Evolutionary conservation across 2,113 vertebrate genomes (phyloP), one percentile per base, ranked within the genome.

Genomic region (Atlantisia rogersi): DNA sequence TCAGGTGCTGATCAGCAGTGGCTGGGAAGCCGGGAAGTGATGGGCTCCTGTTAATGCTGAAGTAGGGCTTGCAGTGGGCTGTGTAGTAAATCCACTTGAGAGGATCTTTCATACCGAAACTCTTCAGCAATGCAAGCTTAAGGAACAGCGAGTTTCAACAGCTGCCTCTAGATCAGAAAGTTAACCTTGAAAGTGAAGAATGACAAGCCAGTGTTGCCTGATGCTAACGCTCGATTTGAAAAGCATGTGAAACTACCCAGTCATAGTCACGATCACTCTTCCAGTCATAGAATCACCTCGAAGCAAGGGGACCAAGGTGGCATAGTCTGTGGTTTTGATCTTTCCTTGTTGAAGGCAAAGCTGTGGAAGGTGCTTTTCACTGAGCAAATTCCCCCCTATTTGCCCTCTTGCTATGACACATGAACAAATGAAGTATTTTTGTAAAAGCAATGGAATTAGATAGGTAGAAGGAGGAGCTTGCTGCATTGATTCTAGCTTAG

Each of bases 201-300:
- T 26, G 29, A 12, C 31, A 58, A 46, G 46, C 32, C 37, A 29
- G 32, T 19, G 22, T 64, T 81, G 29, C 29, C 18, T 73, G 10
- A 42, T 73, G 28, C 10, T 78, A 18, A 25, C 17, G 35, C 29
- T 59, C 48, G 5, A 60, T 59, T n/a, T 48, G 48, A 53, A 76
- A 90, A 39, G 39, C 40, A 69, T 16, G 32, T 25, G 70, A 79
- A 84, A 82, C 70, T 35, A 10, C 21, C 15, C 3, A 37, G 35
- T 25, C 6, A 3, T 24, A 10, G n/a, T 28, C 26, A 18, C 3
- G 0, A 7, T 40, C 53, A 6, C 18, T 29, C 32, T 53, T 70
- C 46, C 32, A n/a, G 28, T 55, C 15, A 22, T 0, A 68, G 35
- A 95, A 44, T 29, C 24, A 25, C 35, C 12, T 37, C 19, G 40